A percentile compares a stretch with the other conserved stretches of the same genome.
Conservation (phyloP, 92 coral and sea anemone species). For the Ricordea florida region DNA sequence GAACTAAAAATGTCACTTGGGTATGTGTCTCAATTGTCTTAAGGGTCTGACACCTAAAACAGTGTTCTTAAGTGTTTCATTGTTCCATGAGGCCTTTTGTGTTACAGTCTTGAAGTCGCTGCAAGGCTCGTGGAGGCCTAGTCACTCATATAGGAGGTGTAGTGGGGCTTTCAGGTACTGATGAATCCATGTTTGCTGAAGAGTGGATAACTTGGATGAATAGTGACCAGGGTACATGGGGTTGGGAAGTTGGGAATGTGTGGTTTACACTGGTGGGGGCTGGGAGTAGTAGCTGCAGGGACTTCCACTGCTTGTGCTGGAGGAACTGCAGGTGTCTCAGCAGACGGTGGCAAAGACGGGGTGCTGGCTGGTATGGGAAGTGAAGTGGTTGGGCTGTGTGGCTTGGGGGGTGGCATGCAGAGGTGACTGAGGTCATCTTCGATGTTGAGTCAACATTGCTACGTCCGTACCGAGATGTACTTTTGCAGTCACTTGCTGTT, state of each 20-base stretch:
- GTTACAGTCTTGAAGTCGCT: slow-evolving; percentile 7
- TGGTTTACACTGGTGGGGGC: too few species aligned
- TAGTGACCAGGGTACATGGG: not conserved
- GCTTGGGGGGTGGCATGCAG: not conserved
- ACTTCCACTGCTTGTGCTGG: too few species aligned
- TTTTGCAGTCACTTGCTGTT: too few species aligned
- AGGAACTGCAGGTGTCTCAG: too few species aligned
- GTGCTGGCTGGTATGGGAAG: not conserved
- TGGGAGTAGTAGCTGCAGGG: too few species aligned
- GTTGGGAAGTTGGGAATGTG: too few species aligned
- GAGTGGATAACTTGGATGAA: not conserved
- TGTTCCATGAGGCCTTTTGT: slow-evolving; percentile 9
- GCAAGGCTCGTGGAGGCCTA: too few species aligned
- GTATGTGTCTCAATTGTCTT: not conserved
- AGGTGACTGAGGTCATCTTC: slow-evolving; percentile 40
- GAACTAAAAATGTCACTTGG: not conserved
- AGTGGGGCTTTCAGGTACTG: not conserved
- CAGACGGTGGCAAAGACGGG: too few species aligned
- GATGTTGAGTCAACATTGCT: slow-evolving; percentile 32
- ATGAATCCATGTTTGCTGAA: not conserved
- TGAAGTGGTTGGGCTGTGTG: not conserved
- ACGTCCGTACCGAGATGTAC: too few species aligned
- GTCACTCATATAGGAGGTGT: not conserved
- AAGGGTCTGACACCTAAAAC: too few species aligned
- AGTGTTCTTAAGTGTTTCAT: too few species aligned